phyloP scores from a whole-genome alignment of 1,140 invertebrate genomes.

The Idris sp. region DNA sequence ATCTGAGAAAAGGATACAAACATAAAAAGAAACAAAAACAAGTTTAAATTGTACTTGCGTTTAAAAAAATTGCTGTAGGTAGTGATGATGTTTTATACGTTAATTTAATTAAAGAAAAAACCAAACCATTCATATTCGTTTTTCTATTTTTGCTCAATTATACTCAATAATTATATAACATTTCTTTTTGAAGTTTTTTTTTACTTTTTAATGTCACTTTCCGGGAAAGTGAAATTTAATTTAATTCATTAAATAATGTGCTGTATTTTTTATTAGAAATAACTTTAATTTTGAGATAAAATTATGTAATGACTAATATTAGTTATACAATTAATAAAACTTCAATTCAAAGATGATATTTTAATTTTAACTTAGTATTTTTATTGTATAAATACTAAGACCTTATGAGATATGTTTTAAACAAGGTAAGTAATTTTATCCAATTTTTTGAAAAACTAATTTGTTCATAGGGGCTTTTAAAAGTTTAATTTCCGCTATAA shows the following conservation, averaged over 20 bases:
- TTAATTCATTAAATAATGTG: not conserved
- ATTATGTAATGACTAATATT: conserved; percentile 36
- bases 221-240: conserved; percentile 25
- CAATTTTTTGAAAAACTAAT: too few species aligned
- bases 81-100: conserved; percentile 73
- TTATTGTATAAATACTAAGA: too few species aligned
- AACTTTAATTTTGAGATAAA: conserved; percentile 20
- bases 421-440: too few species aligned
- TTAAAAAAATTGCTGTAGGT: conserved; percentile 64
- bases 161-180: not conserved
- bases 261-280: conserved; percentile 31
- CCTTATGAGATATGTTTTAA: not conserved
- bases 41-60: conserved; percentile 73
- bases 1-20: conserved; percentile 63
- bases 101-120: conserved; percentile 72
- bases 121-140: conserved; percentile 51
- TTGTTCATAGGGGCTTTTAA: conserved; percentile 13
- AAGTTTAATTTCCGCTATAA: conserved; percentile 16
- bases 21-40: conserved; percentile 52
- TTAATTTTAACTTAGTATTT: too few species aligned
- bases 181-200: not conserved
- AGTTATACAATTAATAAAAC: conserved; percentile 36
- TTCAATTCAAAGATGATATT: conserved; percentile 38
- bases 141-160: conserved; percentile 47
- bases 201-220: conserved; percentile 19